These are phyloP conservation scores for Hypanus sabinus DNA, from an alignment of 2,113 vertebrate genomes.

Conservation along the genomic window DNA sequence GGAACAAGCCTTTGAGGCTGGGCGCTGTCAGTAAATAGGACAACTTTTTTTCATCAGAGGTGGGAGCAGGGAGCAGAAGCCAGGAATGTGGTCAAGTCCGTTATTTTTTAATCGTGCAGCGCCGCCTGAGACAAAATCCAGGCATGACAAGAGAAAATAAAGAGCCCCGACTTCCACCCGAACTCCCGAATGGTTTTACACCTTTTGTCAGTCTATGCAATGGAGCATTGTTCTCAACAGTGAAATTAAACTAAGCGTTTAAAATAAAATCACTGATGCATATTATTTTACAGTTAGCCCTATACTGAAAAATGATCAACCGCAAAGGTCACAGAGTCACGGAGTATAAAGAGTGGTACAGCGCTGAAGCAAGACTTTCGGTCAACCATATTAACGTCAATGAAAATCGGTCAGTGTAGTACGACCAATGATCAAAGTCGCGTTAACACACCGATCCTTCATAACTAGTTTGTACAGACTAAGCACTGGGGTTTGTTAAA, in stretches of 20 bases:
- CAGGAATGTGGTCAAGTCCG: not conserved
- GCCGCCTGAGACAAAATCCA: not conserved
- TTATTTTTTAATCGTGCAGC: not conserved
- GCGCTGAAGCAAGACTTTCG: too few relatives aligned
- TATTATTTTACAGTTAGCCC: not conserved
- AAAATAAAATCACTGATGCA: not conserved
- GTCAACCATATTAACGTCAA: too few relatives aligned
- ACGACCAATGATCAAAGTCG: too few relatives aligned
- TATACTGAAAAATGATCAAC: not conserved
- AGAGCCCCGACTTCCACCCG: not conserved
- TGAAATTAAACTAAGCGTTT: not conserved
- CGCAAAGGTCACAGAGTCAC: not conserved
- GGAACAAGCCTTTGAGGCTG: not conserved
- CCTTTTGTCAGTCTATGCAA: not conserved
- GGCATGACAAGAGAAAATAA: not conserved
- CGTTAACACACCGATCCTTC: not conserved
- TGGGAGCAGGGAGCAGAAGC: not conserved
- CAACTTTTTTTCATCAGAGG: not conserved
- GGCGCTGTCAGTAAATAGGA: not conserved
- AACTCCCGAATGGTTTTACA: not conserved
- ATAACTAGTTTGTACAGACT: not conserved
- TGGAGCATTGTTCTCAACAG: not conserved
- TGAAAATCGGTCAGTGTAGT: too few relatives aligned
- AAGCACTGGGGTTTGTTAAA: not conserved
- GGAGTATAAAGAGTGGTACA: too few relatives aligned